These are phyloP conservation scores for Platycheirus rosarum DNA, from an alignment of 2,888 invertebrate genomes.

Conservation along the genomic window DNA sequence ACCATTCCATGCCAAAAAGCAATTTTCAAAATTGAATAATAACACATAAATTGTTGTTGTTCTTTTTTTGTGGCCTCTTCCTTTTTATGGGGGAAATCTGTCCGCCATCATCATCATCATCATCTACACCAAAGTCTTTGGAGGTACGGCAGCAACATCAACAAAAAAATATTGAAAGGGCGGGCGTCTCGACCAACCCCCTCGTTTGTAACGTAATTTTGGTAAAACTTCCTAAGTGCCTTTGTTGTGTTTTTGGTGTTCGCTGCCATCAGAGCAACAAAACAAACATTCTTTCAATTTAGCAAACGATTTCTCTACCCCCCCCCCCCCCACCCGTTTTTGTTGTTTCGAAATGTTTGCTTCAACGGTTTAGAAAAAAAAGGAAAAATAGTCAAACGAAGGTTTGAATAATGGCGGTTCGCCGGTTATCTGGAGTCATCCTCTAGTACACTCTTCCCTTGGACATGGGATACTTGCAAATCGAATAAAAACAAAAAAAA, in stretches of 20 bases:
- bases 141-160: neutral
- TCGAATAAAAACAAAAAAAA: conserved; percentile 45
- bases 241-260: conserved; percentile 73
- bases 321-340: neutral
- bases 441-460: conserved; percentile 19
- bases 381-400: conserved; percentile 12
- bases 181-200: conserved; percentile 29
- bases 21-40: conserved; percentile 74
- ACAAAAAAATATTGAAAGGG: conserved; percentile 29
- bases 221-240: conserved; percentile 70
- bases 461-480: conserved; percentile 38
- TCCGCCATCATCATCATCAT: conserved; percentile 73
- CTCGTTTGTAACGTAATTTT: conserved; percentile 63
- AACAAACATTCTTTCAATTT: conserved; percentile 72
- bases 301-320: conserved; percentile 60
- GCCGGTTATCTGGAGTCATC: too few species aligned
- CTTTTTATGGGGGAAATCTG: conserved; percentile 72
- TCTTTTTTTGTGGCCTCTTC: conserved; percentile 19
- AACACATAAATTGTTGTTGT: conserved; percentile 72
- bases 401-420: conserved; percentile 43
- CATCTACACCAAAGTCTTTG: conserved; percentile 38
- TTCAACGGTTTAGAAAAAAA: conserved; percentile 40
- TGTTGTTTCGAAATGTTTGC: conserved; percentile 13
- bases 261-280: conserved; percentile 56
- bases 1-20: conserved; percentile 58